These are phyloP conservation scores for Chaetodon trifasciatus DNA, from an alignment of 2,797 vertebrate species.

Conservation along the genomic window DNA sequence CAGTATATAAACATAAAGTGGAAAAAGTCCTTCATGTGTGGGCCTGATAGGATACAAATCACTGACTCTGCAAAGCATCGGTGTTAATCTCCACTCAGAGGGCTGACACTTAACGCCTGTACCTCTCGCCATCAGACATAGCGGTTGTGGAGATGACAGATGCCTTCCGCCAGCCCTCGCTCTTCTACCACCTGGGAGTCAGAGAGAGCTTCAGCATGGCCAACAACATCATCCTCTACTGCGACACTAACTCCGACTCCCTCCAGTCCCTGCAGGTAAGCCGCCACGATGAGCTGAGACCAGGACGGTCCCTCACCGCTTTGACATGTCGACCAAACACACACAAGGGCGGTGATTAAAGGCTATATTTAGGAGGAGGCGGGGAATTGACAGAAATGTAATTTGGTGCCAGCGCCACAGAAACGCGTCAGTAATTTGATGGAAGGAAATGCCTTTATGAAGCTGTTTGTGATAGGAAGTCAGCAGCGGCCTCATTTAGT, in stretches of 20 bases:
- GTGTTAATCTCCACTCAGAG: too few species aligned
- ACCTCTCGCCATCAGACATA: slow-evolving; percentile 87
- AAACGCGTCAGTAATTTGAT: slow-evolving; percentile 44
- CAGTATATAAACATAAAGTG: too few species aligned
- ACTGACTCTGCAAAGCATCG: too few species aligned
- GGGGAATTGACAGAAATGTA: slow-evolving; percentile 39
- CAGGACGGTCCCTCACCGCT: slow-evolving; percentile 12
- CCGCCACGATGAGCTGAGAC: neutral
- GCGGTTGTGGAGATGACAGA: slow-evolving; percentile 98
- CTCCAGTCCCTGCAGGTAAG: slow-evolving; percentile 96
- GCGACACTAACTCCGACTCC: slow-evolving; percentile 93
- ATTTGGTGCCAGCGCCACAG: slow-evolving; percentile 39
- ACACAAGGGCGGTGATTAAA: slow-evolving; percentile 43
- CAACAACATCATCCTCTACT: slow-evolving; percentile 99
- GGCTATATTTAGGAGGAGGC: slow-evolving; percentile 52
- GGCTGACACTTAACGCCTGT: too few species aligned
- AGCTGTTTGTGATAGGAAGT: slow-evolving; percentile 11
- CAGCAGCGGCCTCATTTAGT: neutral
- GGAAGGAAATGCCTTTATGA: slow-evolving; percentile 42
- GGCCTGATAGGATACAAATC: too few species aligned
- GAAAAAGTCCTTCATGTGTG: too few species aligned
- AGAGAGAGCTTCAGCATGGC: slow-evolving; percentile 99
- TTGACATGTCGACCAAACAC: neutral
- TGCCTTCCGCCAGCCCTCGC: slow-evolving; percentile 95
- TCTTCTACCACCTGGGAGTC: slow-evolving; percentile 98